phyloP scores from a whole-genome alignment of 2,888 invertebrate species.

The Steromphala cineraria region DNA sequence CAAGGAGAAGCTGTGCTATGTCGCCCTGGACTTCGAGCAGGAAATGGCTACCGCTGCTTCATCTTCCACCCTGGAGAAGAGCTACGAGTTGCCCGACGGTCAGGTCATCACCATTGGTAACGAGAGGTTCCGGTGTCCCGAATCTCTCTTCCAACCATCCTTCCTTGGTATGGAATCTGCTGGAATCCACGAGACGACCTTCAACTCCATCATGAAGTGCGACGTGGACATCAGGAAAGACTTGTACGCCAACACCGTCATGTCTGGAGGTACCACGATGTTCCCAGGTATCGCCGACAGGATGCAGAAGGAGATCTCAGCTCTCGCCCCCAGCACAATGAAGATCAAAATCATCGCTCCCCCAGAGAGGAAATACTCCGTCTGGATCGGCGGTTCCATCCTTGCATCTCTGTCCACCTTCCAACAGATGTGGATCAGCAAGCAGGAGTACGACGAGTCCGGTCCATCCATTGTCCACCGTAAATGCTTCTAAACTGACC shows the following conservation, averaged over 20 bases:
- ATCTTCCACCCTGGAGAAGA: slow-evolving; percentile 68
- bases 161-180: slow-evolving; percentile 69
- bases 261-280: slow-evolving; percentile 68
- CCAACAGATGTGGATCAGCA: slow-evolving; percentile 65
- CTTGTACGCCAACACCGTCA: slow-evolving; percentile 57
- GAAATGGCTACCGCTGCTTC: slow-evolving; percentile 93
- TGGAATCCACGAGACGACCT: slow-evolving; percentile 63
- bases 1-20: slow-evolving; percentile 96
- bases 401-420: slow-evolving; percentile 81
- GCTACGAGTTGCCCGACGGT: slow-evolving; percentile 79
- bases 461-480: slow-evolving; percentile 96
- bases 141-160: slow-evolving; percentile 61
- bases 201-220: slow-evolving; percentile 61
- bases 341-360: slow-evolving; percentile 58
- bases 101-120: slow-evolving; percentile 69
- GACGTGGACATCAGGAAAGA: slow-evolving; percentile 59
- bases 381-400: slow-evolving; percentile 69
- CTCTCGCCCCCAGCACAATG: slow-evolving; percentile 56
- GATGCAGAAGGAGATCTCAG: slow-evolving; percentile 61
- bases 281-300: slow-evolving; percentile 62
- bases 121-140: slow-evolving; percentile 63
- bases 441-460: slow-evolving; percentile 89
- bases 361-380: slow-evolving; percentile 77
- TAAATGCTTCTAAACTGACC: slow-evolving; percentile 89
- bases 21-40: slow-evolving; percentile 88